These are phyloP conservation scores for Antheraea pernyi DNA, from an alignment of 1,140 invertebrate species.

Conservation along the genomic window DNA sequence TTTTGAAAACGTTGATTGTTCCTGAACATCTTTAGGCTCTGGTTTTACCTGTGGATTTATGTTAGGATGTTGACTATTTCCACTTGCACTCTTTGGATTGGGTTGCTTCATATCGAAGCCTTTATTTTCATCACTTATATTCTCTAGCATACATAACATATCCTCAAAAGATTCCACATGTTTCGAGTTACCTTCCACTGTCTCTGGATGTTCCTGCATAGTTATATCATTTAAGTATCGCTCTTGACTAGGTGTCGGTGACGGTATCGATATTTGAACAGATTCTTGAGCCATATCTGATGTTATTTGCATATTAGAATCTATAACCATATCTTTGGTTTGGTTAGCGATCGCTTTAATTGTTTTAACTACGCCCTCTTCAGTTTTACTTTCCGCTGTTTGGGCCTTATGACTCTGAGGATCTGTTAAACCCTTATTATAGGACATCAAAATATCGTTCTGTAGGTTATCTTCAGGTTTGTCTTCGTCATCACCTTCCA, in stretches of 20 bases:
- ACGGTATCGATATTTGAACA: slow-evolving; percentile 81
- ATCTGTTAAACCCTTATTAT: slow-evolving; percentile 53
- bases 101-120: slow-evolving; percentile 57
- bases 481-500: slow-evolving; percentile 78
- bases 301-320: slow-evolving; percentile 76
- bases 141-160: slow-evolving; percentile 84
- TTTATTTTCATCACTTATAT: slow-evolving; percentile 80
- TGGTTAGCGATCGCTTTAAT: slow-evolving; percentile 74
- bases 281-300: slow-evolving; percentile 80
- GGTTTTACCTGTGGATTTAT: slow-evolving; percentile 45
- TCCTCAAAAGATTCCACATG: slow-evolving; percentile 84
- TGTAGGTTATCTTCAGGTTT: slow-evolving; percentile 66
- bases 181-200: slow-evolving; percentile 71
- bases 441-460: slow-evolving; percentile 52
- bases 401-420: slow-evolving; percentile 39
- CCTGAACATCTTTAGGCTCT: slow-evolving; percentile 56
- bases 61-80: slow-evolving; percentile 38
- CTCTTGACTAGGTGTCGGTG: slow-evolving; percentile 81
- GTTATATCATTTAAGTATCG: slow-evolving; percentile 81
- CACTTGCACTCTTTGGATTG: slow-evolving; percentile 35
- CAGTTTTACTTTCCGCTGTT: slow-evolving; percentile 39
- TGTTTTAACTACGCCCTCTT: slow-evolving; percentile 68
- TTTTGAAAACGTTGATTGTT: slow-evolving; percentile 47
- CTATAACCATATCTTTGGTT: slow-evolving; percentile 75
- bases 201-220: slow-evolving; percentile 77